These are phyloP conservation scores for Cyanocitta stelleri DNA, from an alignment of 2,113 vertebrate genomes.

Conservation along the genomic window DNA sequence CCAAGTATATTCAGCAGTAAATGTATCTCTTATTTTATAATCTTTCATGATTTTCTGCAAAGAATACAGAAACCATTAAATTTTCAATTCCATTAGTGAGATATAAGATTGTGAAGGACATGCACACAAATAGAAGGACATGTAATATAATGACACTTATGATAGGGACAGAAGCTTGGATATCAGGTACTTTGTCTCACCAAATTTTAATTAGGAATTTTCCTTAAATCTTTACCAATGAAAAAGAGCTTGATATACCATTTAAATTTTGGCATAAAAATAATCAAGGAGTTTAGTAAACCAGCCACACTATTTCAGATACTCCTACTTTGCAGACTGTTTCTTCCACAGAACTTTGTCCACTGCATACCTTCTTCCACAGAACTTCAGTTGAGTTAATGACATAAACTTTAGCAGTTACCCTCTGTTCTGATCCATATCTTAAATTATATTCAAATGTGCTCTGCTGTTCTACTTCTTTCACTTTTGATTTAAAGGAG, in stretches of 20 bases:
- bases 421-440: background rate
- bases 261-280: background rate
- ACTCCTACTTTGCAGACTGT: background rate
- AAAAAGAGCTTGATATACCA: background rate
- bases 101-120: background rate
- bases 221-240: background rate
- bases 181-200: background rate
- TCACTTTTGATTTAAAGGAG: background rate
- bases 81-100: background rate
- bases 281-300: background rate
- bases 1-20: background rate
- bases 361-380: background rate
- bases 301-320: background rate
- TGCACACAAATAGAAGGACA: background rate
- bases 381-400: background rate
- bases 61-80: background rate
- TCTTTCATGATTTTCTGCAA: background rate
- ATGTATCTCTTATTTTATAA: slow-evolving; percentile 1
- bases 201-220: slow-evolving; percentile 12
- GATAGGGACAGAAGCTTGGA: background rate
- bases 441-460: background rate
- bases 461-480: background rate
- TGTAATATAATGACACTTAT: background rate
- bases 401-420: background rate
- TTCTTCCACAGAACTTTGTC: background rate